Evolutionary conservation across 2,888 invertebrate genomes (phyloP), one percentile per base, ranked within the genome.

Genomic region (Cybosia mesomella): DNA sequence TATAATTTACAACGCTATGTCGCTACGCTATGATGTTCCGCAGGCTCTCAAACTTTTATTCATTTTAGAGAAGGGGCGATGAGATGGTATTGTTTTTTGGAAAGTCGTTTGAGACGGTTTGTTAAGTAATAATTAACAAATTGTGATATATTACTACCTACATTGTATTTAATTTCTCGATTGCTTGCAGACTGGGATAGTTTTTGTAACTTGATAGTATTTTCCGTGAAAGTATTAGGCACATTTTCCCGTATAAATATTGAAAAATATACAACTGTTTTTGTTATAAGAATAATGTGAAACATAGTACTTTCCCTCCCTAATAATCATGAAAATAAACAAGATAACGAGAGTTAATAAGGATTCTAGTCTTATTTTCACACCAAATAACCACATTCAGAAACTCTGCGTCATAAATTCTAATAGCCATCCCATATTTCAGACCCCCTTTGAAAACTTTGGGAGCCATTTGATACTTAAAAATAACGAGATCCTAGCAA

Each of bases 401-500:
- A 81, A 73, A 72, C 76, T 77, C 79, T 81, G 77, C 81, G 77
- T 77, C 79, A 81, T 80, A 77, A 80, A 81, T 81, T 81, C 71
- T 61, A 68, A 63, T 69, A 76, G 73, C 73, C 75, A 67, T 64
- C 61, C 67, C 72, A 75, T 76, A 79, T 79, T 77, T 80, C 70
- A 81, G 70, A 67, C 66, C 74, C 81, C 76, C 77, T 74, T 76
- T 70, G 77, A 71, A 87, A 89, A 91, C 83, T 89, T 93, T 93
- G 89, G 87, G 89, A 86, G 84, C 85, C 92, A 79, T 83, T 89
- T 83, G 92, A 93, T 93, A 92, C 94, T 95, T 95, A 95, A 95
- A 95, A 95, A 93, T 95, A 95, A 95, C 94, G 95, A 93, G 91
- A 94, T 91, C 85, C 91, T 88, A 90, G 92, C 94, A 92, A 95